These are phyloP conservation scores for Ophiodon elongatus DNA, from an alignment of 2,113 vertebrate genomes.

Conservation along the genomic window DNA sequence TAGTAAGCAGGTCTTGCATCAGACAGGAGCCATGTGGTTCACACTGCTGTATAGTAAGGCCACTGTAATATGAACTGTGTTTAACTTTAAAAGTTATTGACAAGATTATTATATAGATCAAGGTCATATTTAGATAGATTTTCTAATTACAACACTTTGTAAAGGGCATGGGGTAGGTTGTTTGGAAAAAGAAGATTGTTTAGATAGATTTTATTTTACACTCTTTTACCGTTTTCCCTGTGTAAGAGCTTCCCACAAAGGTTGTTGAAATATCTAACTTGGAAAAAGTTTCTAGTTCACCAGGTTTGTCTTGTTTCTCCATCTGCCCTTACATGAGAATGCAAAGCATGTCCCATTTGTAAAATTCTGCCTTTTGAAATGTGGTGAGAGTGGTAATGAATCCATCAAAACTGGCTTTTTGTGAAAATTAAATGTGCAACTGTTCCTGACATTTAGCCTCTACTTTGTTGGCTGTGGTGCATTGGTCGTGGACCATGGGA, in stretches of 20 bases:
- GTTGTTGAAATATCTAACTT: background rate
- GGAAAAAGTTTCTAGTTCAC: constrained; percentile 20
- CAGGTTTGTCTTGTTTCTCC: constrained; percentile 47
- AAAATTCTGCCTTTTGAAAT: background rate
- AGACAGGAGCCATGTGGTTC: constrained; percentile 77
- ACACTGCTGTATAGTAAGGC: background rate
- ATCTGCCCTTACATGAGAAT: background rate
- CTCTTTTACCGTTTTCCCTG: background rate
- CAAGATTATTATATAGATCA: background rate
- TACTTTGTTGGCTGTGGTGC: constrained; percentile 18
- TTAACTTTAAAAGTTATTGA: background rate
- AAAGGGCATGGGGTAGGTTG: background rate
- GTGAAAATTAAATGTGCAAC: constrained; percentile 3
- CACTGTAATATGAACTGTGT: background rate
- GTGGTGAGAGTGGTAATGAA: background rate
- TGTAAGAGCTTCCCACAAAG: background rate
- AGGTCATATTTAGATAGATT: background rate
- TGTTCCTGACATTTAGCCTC: constrained; percentile 6
- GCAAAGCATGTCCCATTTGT: background rate
- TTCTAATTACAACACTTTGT: background rate
- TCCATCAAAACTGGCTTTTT: background rate
- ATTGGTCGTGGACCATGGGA: constrained; percentile 60
- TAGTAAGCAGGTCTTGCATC: constrained; percentile 80
- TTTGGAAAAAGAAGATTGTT: background rate
- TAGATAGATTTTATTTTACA: background rate